phyloP scores from a whole-genome alignment of 2,888 invertebrate genomes.

The Nemotelus pantherinus region DNA sequence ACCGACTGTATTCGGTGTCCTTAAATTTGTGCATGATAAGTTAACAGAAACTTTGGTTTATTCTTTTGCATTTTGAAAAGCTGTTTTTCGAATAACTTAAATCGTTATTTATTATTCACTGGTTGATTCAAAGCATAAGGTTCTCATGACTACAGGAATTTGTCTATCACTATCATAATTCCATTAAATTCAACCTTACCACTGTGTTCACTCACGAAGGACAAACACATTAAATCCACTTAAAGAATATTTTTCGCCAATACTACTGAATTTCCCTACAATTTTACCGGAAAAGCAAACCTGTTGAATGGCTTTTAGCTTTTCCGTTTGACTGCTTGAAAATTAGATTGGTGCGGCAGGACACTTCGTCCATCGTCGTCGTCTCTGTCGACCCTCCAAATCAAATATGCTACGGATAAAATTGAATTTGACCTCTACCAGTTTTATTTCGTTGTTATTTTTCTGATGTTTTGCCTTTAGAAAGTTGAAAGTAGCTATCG shows the following conservation, averaged over 20 bases:
- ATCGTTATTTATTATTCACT: too few relatives aligned
- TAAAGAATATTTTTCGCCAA: constrained; percentile 1
- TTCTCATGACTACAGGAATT: too few relatives aligned
- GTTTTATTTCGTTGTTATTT: background rate
- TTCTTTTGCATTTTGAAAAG: too few relatives aligned
- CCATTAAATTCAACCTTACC: too few relatives aligned
- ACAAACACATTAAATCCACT: background rate
- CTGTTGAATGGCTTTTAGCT: constrained; percentile 2
- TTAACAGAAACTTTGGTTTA: too few relatives aligned
- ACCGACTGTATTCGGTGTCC: too few relatives aligned
- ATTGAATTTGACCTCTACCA: constrained; percentile 11
- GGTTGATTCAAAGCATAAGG: too few relatives aligned
- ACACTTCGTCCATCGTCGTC: background rate
- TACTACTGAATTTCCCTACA: too few relatives aligned
- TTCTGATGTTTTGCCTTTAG: background rate
- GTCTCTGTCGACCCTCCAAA: background rate
- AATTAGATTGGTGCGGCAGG: background rate
- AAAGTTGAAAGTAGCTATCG: background rate
- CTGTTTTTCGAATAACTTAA: too few relatives aligned
- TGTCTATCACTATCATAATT: too few relatives aligned
- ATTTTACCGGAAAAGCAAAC: constrained; percentile 2
- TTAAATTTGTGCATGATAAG: too few relatives aligned
- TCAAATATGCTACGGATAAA: background rate
- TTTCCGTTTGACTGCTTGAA: background rate
- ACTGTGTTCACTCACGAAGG: too few relatives aligned